phyloP scores from a whole-genome alignment of 2,888 invertebrate genomes.

The Trichopria drosophilae region DNA sequence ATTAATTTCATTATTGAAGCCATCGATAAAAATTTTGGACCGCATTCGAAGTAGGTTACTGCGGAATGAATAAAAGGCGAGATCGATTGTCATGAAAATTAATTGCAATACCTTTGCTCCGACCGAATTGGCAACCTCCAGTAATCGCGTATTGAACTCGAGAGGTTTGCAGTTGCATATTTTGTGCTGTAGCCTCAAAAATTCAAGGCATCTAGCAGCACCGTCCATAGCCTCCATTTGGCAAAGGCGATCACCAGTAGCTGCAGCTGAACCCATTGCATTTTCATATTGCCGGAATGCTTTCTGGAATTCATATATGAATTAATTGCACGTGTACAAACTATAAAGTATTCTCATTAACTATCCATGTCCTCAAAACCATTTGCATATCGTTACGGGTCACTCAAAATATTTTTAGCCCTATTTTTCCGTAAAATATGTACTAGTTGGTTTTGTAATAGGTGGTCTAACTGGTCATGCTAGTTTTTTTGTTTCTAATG shows the following conservation, averaged over 20 bases:
- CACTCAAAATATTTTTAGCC: neutral
- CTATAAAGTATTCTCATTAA: too few species aligned
- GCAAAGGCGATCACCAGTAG: slow-evolving; percentile 79
- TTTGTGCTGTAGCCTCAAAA: slow-evolving; percentile 75
- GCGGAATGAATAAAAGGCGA: slow-evolving; percentile 3
- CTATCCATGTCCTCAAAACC: too few species aligned
- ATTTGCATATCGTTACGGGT: neutral
- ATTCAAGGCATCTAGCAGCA: slow-evolving; percentile 79
- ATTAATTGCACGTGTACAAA: too few species aligned
- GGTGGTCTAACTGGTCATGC: too few species aligned
- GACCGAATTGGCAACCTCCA: slow-evolving; percentile 82
- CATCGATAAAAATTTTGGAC: too few species aligned
- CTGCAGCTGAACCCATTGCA: slow-evolving; percentile 80
- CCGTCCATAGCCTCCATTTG: slow-evolving; percentile 92
- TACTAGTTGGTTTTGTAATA: too few species aligned
- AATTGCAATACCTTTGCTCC: slow-evolving; percentile 73
- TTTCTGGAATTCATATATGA: slow-evolving; percentile 59
- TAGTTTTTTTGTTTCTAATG: too few species aligned
- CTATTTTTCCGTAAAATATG: slow-evolving; percentile 2
- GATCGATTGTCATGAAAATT: neutral
- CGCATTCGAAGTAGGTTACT: too few species aligned
- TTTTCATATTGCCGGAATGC: slow-evolving; percentile 82
- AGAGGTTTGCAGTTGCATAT: slow-evolving; percentile 86
- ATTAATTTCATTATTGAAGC: too few species aligned
- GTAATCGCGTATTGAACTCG: slow-evolving; percentile 80